A percentile compares a stretch with the other conserved stretches of the same genome.
phyloP scores from a whole-genome alignment of 2,113 vertebrate species.

The Pandion haliaetus region DNA sequence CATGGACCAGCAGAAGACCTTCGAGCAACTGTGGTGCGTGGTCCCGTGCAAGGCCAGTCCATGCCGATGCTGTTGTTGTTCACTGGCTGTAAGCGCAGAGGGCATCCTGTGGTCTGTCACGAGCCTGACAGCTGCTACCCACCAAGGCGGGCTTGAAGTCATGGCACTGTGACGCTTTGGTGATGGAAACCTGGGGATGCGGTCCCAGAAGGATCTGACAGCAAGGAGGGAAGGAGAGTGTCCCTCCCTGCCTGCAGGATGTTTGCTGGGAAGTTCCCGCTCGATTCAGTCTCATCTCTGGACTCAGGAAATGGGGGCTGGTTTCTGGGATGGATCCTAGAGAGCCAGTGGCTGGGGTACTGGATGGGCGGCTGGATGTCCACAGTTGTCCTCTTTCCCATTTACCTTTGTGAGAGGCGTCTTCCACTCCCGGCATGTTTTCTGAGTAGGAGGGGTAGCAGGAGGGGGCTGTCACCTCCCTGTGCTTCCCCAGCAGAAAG shows the following conservation, averaged over 20 bases:
- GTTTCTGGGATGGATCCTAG: background rate
- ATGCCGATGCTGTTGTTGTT: background rate
- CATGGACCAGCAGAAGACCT: background rate
- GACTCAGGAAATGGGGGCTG: background rate
- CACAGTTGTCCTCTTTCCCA: background rate
- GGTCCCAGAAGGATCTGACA: background rate
- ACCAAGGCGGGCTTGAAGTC: background rate
- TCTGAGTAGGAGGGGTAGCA: background rate
- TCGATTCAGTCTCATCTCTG: background rate
- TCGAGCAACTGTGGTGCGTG: accelerated
- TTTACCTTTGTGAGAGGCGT: background rate
- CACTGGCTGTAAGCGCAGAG: background rate
- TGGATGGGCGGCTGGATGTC: background rate
- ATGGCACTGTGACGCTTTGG: background rate
- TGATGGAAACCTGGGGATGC: background rate
- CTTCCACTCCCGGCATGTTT: background rate
- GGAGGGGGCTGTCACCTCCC: background rate
- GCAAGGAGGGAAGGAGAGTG: background rate
- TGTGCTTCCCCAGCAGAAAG: background rate
- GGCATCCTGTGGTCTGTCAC: background rate
- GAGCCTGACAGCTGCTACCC: background rate
- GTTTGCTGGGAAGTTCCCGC: background rate
- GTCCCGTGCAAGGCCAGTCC: background rate
- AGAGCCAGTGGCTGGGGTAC: background rate
- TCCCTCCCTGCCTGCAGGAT: background rate